A percentile compares a stretch with the other conserved stretches of the same genome.
phyloP scores from a whole-genome alignment of 2,888 invertebrate species.

The Zhuqinia jingwanae region DNA sequence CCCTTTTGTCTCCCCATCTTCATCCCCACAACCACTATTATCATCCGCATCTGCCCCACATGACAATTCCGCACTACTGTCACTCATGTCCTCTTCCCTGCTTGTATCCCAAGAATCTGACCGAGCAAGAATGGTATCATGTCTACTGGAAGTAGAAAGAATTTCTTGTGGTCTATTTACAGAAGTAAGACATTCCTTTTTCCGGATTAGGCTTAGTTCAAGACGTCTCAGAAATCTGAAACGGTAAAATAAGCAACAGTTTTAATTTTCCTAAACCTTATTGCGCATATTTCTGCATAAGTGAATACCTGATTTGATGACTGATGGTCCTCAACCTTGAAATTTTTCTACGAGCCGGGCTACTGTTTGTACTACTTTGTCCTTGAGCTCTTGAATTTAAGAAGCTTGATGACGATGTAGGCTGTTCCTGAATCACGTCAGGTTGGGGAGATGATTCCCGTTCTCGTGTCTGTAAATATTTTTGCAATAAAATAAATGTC shows the following conservation, averaged over 20 bases:
- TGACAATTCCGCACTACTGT: conserved; percentile 67
- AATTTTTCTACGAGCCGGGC: conserved; percentile 84
- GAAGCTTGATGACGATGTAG: conserved; percentile 40
- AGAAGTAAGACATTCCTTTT: conserved; percentile 76
- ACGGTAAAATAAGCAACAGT: too few relatives aligned
- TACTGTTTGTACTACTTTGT: conserved; percentile 26
- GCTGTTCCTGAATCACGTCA: conserved; percentile 63
- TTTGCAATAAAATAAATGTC: too few relatives aligned
- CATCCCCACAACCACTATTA: neutral
- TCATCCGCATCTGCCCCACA: conserved; percentile 25
- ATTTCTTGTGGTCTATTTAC: conserved; percentile 57
- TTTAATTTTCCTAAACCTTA: neutral
- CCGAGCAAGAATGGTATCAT: conserved; percentile 68
- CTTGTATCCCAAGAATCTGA: conserved; percentile 76
- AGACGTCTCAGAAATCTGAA: conserved; percentile 87
- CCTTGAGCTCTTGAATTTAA: conserved; percentile 35
- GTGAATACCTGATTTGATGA: conserved; percentile 87
- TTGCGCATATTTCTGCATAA: neutral
- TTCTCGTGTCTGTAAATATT: neutral
- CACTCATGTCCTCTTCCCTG: conserved; percentile 74
- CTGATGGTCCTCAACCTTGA: conserved; percentile 87
- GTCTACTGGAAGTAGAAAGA: conserved; percentile 48
- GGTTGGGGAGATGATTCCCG: conserved; percentile 54
- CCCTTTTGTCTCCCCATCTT: conserved; percentile 38
- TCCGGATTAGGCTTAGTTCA: conserved; percentile 86